A percentile compares a stretch with the other conserved stretches of the same genome.
Evolutionary conservation across 2,888 invertebrate genomes (phyloP).

Genomic region (Ethmia dodecea): DNA sequence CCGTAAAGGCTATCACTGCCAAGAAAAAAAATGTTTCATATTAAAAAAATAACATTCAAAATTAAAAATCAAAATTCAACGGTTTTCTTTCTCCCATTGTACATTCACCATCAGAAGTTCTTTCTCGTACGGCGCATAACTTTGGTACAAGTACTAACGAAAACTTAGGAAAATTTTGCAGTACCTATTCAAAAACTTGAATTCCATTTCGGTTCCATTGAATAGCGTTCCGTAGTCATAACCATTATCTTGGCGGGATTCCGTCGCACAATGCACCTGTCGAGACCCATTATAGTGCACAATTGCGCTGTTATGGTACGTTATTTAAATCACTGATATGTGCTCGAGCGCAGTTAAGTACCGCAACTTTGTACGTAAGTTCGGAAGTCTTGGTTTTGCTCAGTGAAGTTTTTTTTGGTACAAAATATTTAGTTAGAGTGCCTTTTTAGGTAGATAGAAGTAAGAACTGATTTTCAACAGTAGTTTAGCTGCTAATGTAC

Average conservation of each 20-base stretch:
- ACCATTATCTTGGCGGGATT: conserved; percentile 34
- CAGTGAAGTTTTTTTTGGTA: background rate
- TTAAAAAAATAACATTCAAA: too few species aligned
- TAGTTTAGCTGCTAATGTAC: background rate
- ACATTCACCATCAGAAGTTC: too few species aligned
- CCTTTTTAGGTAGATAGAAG: background rate
- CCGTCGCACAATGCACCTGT: conserved; percentile 42
- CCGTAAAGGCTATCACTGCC: too few species aligned
- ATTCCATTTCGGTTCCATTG: too few species aligned
- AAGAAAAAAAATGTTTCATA: too few species aligned
- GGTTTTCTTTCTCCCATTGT: too few species aligned
- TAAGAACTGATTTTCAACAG: background rate
- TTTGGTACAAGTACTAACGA: too few species aligned
- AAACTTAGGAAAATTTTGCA: too few species aligned
- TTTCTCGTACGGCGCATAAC: too few species aligned
- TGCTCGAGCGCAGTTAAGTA: conserved; percentile 1
- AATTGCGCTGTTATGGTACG: conserved; percentile 37
- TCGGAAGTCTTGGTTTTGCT: conserved; percentile 16
- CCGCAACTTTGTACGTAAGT: conserved; percentile 7
- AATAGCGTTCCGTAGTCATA: conserved; percentile 27
- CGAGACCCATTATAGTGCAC: conserved; percentile 41
- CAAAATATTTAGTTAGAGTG: background rate
- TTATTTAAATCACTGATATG: conserved; percentile 30
- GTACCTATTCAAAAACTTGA: too few species aligned
- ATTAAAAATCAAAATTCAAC: too few species aligned